Conservation (phyloP, 2,797 vertebrate genomes). For the Vespertilio murinus region DNA sequence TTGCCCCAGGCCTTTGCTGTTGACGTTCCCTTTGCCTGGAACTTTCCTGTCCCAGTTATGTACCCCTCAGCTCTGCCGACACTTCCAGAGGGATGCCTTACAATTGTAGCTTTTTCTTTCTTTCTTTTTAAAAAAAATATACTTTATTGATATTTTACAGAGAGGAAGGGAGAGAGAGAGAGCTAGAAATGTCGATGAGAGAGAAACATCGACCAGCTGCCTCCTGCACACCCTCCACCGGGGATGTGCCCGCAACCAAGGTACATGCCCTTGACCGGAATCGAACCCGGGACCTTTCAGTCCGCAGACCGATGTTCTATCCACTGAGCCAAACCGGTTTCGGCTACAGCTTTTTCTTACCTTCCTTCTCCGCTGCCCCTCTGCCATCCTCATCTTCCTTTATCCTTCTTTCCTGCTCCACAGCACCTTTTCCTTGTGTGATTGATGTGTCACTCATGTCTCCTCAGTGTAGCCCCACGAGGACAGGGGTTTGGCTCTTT, state of each 20-base stretch:
- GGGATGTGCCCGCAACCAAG: no score
- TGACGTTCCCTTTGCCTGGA: neutral
- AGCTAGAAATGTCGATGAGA: no score
- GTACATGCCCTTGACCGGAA: no score
- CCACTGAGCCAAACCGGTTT: no score
- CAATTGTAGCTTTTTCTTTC: neutral
- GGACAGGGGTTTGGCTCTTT: neutral
- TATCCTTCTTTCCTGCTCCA: neutral
- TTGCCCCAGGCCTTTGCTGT: constrained; percentile 34
- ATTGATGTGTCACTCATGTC: neutral
- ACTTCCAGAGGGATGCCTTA: neutral
- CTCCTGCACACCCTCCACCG: no score
- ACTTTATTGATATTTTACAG: no score
- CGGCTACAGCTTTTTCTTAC: neutral
- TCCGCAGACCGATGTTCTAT: no score
- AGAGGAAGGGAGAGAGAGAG: no score
- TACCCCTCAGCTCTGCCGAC: neutral
- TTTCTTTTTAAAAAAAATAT: no score
- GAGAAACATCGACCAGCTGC: no score
- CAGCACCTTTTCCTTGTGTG: neutral
- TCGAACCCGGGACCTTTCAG: no score
- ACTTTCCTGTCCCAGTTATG: neutral
- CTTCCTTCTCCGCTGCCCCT: neutral
- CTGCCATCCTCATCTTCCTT: neutral
- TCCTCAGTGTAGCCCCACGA: neutral